Evolutionary conservation across 1,140 invertebrate species (phyloP).

Genomic region (Drosophila sucinea): DNA sequence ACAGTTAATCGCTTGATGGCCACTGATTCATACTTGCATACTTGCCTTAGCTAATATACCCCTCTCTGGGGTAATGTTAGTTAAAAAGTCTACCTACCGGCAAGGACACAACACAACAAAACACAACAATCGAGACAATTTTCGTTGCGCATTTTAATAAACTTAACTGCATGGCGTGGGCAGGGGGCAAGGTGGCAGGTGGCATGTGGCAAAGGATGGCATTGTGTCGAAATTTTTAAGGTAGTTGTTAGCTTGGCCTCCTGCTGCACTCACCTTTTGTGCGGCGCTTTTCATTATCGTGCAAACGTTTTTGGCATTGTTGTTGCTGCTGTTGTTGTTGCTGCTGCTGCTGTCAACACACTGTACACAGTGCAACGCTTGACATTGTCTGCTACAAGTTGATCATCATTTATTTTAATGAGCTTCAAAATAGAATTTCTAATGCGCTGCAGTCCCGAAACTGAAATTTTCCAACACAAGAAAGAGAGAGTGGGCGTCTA

Average conservation of each 20-base stretch:
- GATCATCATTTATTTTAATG: slow-evolving; percentile 80
- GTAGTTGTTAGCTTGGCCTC: slow-evolving; percentile 10
- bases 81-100: slow-evolving; percentile 37
- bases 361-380: slow-evolving; percentile 53
- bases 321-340: slow-evolving; percentile 64
- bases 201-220: slow-evolving; percentile 18
- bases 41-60: background rate
- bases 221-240: slow-evolving; percentile 53
- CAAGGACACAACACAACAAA: slow-evolving; percentile 44
- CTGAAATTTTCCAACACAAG: slow-evolving; percentile 12
- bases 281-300: slow-evolving; percentile 64
- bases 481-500: background rate
- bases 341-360: slow-evolving; percentile 34
- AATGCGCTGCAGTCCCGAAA: slow-evolving; percentile 33
- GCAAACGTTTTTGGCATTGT: slow-evolving; percentile 47
- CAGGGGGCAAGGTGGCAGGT: background rate
- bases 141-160: slow-evolving; percentile 73
- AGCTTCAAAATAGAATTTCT: slow-evolving; percentile 76
- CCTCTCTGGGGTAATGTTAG: background rate
- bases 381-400: slow-evolving; percentile 39
- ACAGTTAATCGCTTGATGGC: background rate
- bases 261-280: slow-evolving; percentile 54
- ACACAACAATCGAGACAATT: slow-evolving; percentile 49
- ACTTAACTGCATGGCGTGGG: slow-evolving; percentile 61
- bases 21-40: background rate